Evolutionary conservation across 2,113 vertebrate genomes (phyloP), one percentile per base, ranked within the genome.

Genomic region (Aleadryas rufinucha): DNA sequence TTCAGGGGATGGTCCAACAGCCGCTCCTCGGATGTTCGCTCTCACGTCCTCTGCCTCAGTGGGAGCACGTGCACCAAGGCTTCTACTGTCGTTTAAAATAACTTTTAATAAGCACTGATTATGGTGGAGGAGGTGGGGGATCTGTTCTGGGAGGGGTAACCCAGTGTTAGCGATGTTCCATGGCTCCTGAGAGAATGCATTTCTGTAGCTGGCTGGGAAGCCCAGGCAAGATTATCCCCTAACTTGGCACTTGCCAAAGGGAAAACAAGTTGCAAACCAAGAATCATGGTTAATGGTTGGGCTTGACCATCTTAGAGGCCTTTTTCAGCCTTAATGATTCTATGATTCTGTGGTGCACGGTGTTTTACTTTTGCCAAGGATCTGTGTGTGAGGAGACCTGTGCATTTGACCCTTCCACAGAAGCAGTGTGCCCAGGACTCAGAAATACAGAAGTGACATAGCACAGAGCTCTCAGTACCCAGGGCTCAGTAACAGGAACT

Each of bases 11-110:
- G 53, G 53, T 56, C 82, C 44, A 7, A 39, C 28, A 70, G 17
- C 22, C 0, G 0, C 54, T 84, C 66, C 76, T 87, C 35, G 8
- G 7, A 33, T 0, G 0, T 57, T 78, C 63, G 63, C 64, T 64
- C 33, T 68, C 72, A 12, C 5, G 1, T 63, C 47, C 21, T 71
- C 39, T 64, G 60, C 77, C 60, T 75, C 72, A 39, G 33, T 1
- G 7, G 76, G 4, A 75, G 14, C 35, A 18, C 1, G 0, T 45
- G 66, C 44, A 76, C 15, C 33, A 23, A 39, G 49, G 27, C 45
- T 19, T 35, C 42, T 71, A 49, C 70, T 81, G 63, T 21, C 54
- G 63, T 80, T 61, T 49, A 50, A 45, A 76, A 69, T 45, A 72
- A 44, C 15, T 90, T 92, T 59, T 47, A 75, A 39, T 61, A 42